Evolutionary conservation across 2,113 vertebrate genomes (phyloP).

Genomic region (human): DNA sequence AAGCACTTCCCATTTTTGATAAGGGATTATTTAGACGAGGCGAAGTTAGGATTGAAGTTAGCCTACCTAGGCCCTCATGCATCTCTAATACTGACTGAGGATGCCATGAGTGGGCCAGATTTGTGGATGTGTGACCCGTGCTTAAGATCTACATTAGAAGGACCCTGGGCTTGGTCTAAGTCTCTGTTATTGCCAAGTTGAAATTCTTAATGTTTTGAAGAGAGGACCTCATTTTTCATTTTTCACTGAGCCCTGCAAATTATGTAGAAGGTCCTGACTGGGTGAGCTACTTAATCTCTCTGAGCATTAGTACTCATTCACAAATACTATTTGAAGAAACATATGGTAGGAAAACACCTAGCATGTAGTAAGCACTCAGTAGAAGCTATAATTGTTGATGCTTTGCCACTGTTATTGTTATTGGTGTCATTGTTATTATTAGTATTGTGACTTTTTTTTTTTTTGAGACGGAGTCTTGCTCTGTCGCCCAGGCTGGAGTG

Average conservation of each 20-base stretch:
- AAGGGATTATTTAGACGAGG: not conserved
- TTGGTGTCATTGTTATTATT: not conserved
- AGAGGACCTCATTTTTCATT: not conserved
- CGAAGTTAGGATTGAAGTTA: not conserved
- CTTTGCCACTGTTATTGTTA: not conserved
- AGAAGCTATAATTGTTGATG: not conserved
- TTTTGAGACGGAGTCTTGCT: no score
- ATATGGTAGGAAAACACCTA: not conserved
- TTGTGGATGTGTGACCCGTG: not conserved
- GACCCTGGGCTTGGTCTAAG: not conserved
- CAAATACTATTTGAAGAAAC: not conserved
- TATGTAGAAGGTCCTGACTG: not conserved
- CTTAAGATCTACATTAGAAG: not conserved
- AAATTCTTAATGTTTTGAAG: not conserved
- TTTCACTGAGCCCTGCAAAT: not conserved
- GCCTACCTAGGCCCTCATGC: not conserved
- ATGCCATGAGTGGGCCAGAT: fast-evolving
- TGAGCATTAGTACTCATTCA: not conserved
- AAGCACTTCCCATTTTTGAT: not conserved
- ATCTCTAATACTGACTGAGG: not conserved
- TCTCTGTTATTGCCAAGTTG: not conserved
- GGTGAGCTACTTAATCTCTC: not conserved
- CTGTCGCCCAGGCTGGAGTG: no score
- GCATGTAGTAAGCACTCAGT: not conserved
- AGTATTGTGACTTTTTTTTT: not conserved